A percentile compares a stretch with the other conserved stretches of the same genome.
Conservation (phyloP, 2,888 invertebrate species). For the Leptopilina syphax region DNA sequence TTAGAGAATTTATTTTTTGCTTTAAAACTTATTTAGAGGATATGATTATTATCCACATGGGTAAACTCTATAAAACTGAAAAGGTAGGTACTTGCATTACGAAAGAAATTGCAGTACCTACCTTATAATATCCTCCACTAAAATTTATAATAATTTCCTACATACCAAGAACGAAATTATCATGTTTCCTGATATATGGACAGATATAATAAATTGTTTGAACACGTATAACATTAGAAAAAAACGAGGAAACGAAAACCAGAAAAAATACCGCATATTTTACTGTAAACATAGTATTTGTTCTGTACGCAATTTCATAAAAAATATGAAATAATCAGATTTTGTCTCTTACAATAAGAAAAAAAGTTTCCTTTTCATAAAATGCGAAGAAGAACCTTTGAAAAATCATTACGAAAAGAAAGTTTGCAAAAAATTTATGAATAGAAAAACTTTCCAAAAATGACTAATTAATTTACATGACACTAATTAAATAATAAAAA, state of each 20-base stretch:
- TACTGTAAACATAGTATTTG: not conserved
- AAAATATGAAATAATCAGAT: not conserved
- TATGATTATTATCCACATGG: constrained; percentile 36
- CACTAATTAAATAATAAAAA: too few species aligned
- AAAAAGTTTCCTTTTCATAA: not conserved
- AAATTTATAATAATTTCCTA: constrained; percentile 34
- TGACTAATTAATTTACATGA: not conserved
- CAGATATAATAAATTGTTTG: constrained; percentile 33
- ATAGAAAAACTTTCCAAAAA: not conserved
- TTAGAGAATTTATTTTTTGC: not conserved
- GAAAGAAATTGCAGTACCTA: constrained; percentile 31
- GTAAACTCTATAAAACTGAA: constrained; percentile 26
- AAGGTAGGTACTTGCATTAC: constrained; percentile 35
- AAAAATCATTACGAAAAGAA: not conserved
- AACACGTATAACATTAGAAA: constrained; percentile 19
- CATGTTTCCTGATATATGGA: constrained; percentile 24
- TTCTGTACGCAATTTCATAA: not conserved
- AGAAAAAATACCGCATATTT: not conserved
- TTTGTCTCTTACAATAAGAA: not conserved
- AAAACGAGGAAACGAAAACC: not conserved
- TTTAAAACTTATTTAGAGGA: constrained; percentile 15
- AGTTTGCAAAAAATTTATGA: not conserved
- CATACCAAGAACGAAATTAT: constrained; percentile 32
- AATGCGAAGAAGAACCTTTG: too few species aligned
- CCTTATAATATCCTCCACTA: constrained; percentile 34